A percentile compares a stretch with the other conserved stretches of the same genome.
phyloP scores from a whole-genome alignment of 2,797 vertebrate genomes.

The Borostomias antarcticus region DNA sequence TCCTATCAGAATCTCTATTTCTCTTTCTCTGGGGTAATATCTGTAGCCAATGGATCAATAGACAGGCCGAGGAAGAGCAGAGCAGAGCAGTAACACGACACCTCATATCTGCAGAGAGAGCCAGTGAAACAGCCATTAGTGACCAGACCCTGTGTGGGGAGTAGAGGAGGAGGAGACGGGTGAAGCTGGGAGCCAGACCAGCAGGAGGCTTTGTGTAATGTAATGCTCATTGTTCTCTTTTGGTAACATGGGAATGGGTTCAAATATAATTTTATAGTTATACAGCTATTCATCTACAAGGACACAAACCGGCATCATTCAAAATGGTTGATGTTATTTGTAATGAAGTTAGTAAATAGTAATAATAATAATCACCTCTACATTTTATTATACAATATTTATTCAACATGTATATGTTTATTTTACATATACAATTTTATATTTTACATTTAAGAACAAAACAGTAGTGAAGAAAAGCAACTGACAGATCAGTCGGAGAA shows the following conservation, averaged over 20 bases:
- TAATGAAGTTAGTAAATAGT: conserved; percentile 1
- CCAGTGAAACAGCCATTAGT: conserved; percentile 11
- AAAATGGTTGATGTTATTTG: not conserved
- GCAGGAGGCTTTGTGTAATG: not conserved
- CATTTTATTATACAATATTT: conserved; percentile 60
- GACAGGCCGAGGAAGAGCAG: conserved; percentile 25
- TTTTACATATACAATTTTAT: conserved; percentile 48
- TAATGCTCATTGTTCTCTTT: not conserved
- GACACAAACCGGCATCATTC: not conserved
- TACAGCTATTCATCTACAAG: not conserved
- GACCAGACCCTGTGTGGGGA: not conserved
- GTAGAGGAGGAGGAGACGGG: not conserved
- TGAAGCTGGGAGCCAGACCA: not conserved
- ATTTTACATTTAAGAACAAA: conserved; percentile 47
- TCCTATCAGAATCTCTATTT: conserved; percentile 38
- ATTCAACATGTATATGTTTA: conserved; percentile 47
- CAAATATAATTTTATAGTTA: not conserved
- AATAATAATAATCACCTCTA: conserved; percentile 43
- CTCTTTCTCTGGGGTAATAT: conserved; percentile 35
- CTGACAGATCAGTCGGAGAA: conserved; percentile 21
- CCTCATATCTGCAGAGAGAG: conserved; percentile 15
- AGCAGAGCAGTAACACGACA: conserved; percentile 51
- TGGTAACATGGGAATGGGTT: not conserved
- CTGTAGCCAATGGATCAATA: conserved; percentile 48
- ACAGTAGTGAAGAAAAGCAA: conserved; percentile 32